Evolutionary conservation across 2,797 vertebrate genomes (phyloP).

Genomic region (Synaphobranchus kaupii): DNA sequence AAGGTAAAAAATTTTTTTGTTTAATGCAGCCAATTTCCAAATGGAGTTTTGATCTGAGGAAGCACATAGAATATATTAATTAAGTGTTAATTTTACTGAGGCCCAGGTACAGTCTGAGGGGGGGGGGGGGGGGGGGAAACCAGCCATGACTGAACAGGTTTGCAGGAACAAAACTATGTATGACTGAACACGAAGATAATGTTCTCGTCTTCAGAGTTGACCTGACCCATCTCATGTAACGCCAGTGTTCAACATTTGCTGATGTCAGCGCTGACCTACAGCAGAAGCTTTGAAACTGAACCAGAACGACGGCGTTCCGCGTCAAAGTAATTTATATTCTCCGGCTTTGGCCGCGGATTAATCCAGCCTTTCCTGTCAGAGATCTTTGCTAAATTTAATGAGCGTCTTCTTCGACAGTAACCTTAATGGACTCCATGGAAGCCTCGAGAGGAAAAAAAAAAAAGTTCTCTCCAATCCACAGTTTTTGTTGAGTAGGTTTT

Average conservation of each 20-base stretch:
- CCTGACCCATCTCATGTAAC: not conserved
- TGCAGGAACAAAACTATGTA: not conserved
- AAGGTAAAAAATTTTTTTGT: too few relatives aligned
- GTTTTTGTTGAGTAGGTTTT: not conserved
- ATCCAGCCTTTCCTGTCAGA: slow-evolving; percentile 24
- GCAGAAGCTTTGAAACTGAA: not conserved
- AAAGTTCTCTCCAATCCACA: not conserved
- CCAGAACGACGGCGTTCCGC: not conserved
- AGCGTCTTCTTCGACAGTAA: slow-evolving; percentile 23
- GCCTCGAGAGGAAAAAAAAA: not conserved
- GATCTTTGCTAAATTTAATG: slow-evolving; percentile 31
- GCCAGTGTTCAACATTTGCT: not conserved
- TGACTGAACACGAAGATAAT: not conserved
- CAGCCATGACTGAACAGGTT: not conserved
- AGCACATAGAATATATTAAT: not conserved
- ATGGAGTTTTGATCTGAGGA: not conserved
- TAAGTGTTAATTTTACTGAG: not conserved
- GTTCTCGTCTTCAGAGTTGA: not conserved
- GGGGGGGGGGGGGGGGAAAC: too few relatives aligned
- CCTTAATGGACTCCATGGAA: slow-evolving; percentile 21
- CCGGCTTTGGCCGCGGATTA: not conserved
- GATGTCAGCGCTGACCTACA: slow-evolving; percentile 4
- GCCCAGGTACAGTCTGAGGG: not conserved
- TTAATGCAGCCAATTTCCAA: too few relatives aligned
- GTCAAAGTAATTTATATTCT: slow-evolving; percentile 20